Evolutionary conservation across 37 sponge, comb jelly and placozoan genomes (phyloP).

Genomic region (Axinella damicornis): DNA sequence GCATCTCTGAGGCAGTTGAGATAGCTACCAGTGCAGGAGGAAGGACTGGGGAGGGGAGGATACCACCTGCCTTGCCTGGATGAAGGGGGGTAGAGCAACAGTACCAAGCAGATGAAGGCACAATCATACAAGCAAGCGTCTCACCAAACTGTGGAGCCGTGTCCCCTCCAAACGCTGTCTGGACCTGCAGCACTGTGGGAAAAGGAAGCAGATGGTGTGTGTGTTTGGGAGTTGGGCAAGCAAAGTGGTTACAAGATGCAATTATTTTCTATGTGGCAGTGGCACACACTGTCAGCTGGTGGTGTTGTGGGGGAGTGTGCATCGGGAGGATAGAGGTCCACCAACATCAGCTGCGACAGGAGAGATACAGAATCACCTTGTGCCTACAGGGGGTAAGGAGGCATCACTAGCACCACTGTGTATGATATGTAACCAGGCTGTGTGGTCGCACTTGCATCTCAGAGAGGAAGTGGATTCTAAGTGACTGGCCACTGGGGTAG

Average conservation of each 20-base stretch:
- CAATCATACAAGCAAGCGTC: too few species aligned
- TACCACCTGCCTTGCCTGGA: too few species aligned
- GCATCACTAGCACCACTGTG: not conserved
- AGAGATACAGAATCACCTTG: not conserved
- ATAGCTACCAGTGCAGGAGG: constrained; percentile 31
- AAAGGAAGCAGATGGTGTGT: too few species aligned
- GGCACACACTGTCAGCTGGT: too few species aligned
- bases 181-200: not conserved
- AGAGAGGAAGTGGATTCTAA: constrained; percentile 52
- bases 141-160: too few species aligned
- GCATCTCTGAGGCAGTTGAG: constrained; percentile 55
- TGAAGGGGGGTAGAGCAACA: not conserved
- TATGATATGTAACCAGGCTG: not conserved
- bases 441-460: constrained; percentile 12
- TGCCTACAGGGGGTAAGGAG: not conserved
- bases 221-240: too few species aligned
- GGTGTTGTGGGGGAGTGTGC: too few species aligned
- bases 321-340: constrained; percentile 20
- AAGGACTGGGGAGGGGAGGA: not conserved
- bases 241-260: too few species aligned
- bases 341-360: constrained; percentile 29
- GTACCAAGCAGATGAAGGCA: not conserved
- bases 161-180: too few species aligned
- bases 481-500: not conserved
- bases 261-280: too few species aligned